Evolutionary conservation across 2,888 invertebrate genomes (phyloP).

Genomic region (Mactromeris polynyma): DNA sequence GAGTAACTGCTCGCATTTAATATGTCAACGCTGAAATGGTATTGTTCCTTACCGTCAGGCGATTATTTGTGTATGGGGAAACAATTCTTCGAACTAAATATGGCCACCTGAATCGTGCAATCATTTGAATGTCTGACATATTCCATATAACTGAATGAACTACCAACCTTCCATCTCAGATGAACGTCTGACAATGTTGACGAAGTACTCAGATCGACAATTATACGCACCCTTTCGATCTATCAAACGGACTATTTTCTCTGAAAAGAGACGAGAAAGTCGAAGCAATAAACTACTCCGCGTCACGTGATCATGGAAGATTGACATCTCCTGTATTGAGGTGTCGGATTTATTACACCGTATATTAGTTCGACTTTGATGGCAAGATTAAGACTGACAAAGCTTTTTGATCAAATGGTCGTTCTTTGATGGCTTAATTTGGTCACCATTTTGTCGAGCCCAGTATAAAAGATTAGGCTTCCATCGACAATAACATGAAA

Average conservation of each 20-base stretch:
- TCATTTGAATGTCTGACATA: constrained; percentile 3
- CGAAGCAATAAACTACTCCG: constrained; percentile 50
- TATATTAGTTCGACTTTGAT: constrained; percentile 20
- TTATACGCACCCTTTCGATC: neutral
- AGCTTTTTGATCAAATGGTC: constrained; percentile 16
- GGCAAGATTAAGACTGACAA: constrained; percentile 17
- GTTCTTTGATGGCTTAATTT: constrained; percentile 19
- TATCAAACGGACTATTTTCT: constrained; percentile 21
- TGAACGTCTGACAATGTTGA: constrained; percentile 16
- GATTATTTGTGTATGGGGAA: neutral
- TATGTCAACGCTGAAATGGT: no score
- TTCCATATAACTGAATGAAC: constrained; percentile 4
- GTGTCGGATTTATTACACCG: constrained; percentile 37
- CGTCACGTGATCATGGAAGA: constrained; percentile 29
- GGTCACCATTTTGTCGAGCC: neutral
- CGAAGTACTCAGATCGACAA: constrained; percentile 16
- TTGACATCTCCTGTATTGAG: constrained; percentile 54
- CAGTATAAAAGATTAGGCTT: neutral
- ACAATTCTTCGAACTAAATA: neutral
- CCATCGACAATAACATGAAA: neutral
- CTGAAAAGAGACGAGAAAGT: constrained; percentile 17
- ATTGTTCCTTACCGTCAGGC: no score
- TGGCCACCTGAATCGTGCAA: neutral
- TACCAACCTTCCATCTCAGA: neutral
- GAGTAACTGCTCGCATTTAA: no score